A percentile compares a stretch with the other conserved stretches of the same genome.
phyloP scores from a whole-genome alignment of 2,888 invertebrate genomes.

The Pseudanteris insignis region DNA sequence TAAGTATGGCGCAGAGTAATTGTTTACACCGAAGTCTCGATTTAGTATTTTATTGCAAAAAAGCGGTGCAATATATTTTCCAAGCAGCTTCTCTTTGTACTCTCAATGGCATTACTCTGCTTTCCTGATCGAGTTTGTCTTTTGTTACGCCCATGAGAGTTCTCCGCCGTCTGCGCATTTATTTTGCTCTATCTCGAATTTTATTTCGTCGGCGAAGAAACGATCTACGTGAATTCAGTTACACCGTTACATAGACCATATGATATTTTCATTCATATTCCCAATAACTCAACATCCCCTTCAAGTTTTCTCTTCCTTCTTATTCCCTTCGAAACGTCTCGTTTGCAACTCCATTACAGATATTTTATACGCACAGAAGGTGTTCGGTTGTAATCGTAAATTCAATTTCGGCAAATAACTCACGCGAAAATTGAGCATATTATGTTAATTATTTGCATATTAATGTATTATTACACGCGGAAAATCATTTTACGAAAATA shows the following conservation, averaged over 20 bases:
- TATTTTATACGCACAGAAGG: too few species aligned
- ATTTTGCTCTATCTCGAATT: conserved; percentile 26
- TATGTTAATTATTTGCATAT: too few species aligned
- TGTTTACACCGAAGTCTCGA: conserved; percentile 19
- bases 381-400: too few species aligned
- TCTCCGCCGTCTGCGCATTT: conserved; percentile 32
- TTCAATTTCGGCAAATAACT: too few species aligned
- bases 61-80: conserved; percentile 8
- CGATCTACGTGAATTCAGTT: conserved; percentile 1
- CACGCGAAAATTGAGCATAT: too few species aligned
- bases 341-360: too few species aligned
- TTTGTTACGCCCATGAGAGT: conserved; percentile 37
- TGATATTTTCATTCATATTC: conserved; percentile 30
- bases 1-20: conserved; percentile 15
- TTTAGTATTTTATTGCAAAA: conserved; percentile 18
- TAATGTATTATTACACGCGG: too few species aligned
- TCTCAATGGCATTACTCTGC: conserved; percentile 32
- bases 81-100: conserved; percentile 30
- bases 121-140: conserved; percentile 43
- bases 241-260: conserved; percentile 30
- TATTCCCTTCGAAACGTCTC: too few species aligned
- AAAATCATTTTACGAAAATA: too few species aligned
- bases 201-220: conserved; percentile 19
- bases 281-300: conserved; percentile 24
- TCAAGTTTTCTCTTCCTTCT: too few species aligned